phyloP scores from a whole-genome alignment of 2,888 invertebrate species.

The Stramonita haemastoma region DNA sequence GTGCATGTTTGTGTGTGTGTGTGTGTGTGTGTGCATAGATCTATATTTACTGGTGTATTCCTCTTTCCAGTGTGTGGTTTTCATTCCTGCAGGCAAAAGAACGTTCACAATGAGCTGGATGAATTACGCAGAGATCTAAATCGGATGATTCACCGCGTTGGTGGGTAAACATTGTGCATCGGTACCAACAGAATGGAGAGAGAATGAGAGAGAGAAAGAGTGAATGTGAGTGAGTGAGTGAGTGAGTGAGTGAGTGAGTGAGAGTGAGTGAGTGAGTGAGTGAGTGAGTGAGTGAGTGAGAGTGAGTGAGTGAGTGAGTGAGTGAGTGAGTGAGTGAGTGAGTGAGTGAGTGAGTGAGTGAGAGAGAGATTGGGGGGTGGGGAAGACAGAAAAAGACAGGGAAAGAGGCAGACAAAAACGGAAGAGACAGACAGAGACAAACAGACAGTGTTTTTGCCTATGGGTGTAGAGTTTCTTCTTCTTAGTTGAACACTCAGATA shows the following conservation, averaged over 20 bases:
- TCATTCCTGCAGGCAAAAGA: conserved; percentile 15
- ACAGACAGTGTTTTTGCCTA: no score
- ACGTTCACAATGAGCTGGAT: conserved; percentile 23
- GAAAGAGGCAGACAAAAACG: no score
- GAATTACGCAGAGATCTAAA: conserved; percentile 24
- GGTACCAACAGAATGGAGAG: no score
- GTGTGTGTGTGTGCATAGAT: background rate
- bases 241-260: background rate
- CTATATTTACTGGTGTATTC: background rate
- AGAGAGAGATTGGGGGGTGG: no score
- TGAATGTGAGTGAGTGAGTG: background rate
- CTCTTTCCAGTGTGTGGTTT: background rate
- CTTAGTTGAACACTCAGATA: no score
- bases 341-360: background rate
- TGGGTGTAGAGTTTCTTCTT: no score
- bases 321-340: background rate
- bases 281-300: background rate
- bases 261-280: background rate
- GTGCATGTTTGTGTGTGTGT: no score
- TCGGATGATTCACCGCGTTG: conserved; percentile 30
- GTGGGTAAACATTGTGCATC: background rate
- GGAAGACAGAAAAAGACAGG: no score
- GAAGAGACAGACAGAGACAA: no score
- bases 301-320: background rate
- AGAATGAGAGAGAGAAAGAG: no score